Evolutionary conservation across 2,888 invertebrate species (phyloP), one percentile per base, ranked within the genome.

Genomic region (Eucera pruinosa): DNA sequence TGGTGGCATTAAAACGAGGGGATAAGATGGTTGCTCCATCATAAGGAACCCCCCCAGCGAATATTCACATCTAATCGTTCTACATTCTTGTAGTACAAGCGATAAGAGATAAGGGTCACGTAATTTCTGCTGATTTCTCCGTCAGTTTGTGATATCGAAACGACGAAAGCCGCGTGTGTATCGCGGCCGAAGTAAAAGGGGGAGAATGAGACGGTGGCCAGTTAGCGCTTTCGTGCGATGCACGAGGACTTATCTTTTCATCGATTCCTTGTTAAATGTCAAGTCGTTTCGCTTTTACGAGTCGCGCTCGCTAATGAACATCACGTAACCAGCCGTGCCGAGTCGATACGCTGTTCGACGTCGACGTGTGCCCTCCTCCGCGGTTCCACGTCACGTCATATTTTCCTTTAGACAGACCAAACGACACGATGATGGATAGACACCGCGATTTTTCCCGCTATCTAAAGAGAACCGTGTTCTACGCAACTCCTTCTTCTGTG

Each of bases 231-330:
- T 85, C 71, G 71, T 80, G 80, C 80, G 73, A 85, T 83, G 72
- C 80, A 78, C 75, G 67, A 41, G 54, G 72, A 74, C 80, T 85
- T 86, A 85, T 86, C 85, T 85, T 80, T 83, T 79, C 80, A 80
- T 85, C 83, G 81, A 83, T 83, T 85, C 60, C 78, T 83, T 83
- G 86, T 85, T 82, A 85, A 85, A 85, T 83, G 86, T 86, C 83
- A 85, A 83, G 84, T 82, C 82, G 78, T 85, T 85, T 85, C 78
- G 76, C 80, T 74, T 83, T 83, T 85, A 85, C 83, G 74, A 85
- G 79, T 76, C 55, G 70, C 66, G 66, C 66, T 78, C 61, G 70
- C 83, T 85, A 85, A 85, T 85, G 83, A 85, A 85, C 78, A 83
- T 83, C 79, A 80, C 78, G 74, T 78, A 85, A 80, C 72, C 71